phyloP scores from a whole-genome alignment of 2,113 vertebrate genomes.

The Dascyllus trimaculatus region DNA sequence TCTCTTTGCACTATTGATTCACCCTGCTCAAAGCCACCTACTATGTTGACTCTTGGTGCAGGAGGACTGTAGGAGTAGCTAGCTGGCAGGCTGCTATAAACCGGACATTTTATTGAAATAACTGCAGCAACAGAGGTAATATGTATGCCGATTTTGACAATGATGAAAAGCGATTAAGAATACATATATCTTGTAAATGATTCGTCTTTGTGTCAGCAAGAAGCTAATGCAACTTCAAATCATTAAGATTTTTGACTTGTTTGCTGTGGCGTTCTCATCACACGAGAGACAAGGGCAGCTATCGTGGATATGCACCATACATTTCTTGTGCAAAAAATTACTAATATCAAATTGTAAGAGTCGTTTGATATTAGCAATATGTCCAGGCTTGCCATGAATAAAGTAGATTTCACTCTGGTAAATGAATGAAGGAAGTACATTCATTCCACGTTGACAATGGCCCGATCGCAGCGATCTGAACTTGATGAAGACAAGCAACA shows the following conservation, averaged over 20 bases:
- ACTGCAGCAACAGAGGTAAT: neutral
- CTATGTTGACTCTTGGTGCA: neutral
- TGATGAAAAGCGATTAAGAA: too few relatives aligned
- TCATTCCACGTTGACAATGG: slow-evolving; percentile 55
- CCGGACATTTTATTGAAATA: neutral
- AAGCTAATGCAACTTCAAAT: neutral
- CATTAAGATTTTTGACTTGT: too few relatives aligned
- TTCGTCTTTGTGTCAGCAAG: neutral
- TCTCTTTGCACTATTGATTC: neutral
- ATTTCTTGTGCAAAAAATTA: neutral
- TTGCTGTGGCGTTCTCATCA: too few relatives aligned
- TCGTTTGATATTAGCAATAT: neutral
- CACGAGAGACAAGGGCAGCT: too few relatives aligned
- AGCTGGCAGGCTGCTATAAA: neutral
- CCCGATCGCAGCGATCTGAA: neutral
- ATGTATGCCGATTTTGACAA: neutral
- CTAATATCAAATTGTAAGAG: accelerated
- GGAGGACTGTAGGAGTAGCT: neutral
- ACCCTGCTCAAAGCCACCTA: neutral
- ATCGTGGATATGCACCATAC: neutral
- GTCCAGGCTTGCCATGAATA: too few relatives aligned
- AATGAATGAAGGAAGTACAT: neutral
- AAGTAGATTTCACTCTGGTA: neutral
- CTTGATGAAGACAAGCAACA: neutral
- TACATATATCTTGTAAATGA: too few relatives aligned